These are phyloP conservation scores for Hippasteria phrygiana DNA, from an alignment of 53 echinoderm and acorn worm genomes.

Conservation along the genomic window DNA sequence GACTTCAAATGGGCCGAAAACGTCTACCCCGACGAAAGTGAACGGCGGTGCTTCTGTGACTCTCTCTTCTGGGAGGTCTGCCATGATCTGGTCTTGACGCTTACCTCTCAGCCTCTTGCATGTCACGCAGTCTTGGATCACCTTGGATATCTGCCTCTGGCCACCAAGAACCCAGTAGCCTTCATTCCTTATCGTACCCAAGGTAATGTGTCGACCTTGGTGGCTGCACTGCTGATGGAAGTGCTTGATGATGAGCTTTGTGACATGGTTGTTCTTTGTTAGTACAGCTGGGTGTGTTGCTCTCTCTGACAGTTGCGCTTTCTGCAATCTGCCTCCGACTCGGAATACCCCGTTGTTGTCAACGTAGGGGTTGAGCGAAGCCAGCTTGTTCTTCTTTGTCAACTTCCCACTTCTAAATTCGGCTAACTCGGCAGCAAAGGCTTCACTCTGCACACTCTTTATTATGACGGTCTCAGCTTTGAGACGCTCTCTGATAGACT, in stretches of 20 bases:
- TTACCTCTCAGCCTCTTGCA: slow-evolving; percentile 27
- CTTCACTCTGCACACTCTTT: slow-evolving; percentile 65
- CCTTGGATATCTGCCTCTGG: no score
- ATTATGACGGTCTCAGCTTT: slow-evolving; percentile 58
- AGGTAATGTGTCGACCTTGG: no score
- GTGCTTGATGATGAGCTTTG: slow-evolving; percentile 49
- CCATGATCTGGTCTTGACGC: slow-evolving; percentile 44
- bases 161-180: no score
- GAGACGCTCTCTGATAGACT: slow-evolving; percentile 6
- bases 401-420: slow-evolving; percentile 60
- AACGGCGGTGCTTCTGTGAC: slow-evolving; percentile 54
- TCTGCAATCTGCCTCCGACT: slow-evolving; percentile 63
- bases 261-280: slow-evolving; percentile 66
- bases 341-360: slow-evolving; percentile 45
- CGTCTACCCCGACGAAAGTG: slow-evolving; percentile 58
- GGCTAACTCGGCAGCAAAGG: slow-evolving; percentile 54
- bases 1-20: slow-evolving; percentile 37
- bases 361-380: slow-evolving; percentile 57
- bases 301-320: slow-evolving; percentile 40
- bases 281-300: slow-evolving; percentile 63
- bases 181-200: no score
- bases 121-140: slow-evolving; percentile 31
- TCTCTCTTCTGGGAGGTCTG: slow-evolving; percentile 46
- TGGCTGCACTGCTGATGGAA: slow-evolving; percentile 56
- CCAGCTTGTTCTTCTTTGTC: slow-evolving; percentile 54